Evolutionary conservation across 92 coral and sea anemone genomes (phyloP).

Genomic region (Porites lobata): DNA sequence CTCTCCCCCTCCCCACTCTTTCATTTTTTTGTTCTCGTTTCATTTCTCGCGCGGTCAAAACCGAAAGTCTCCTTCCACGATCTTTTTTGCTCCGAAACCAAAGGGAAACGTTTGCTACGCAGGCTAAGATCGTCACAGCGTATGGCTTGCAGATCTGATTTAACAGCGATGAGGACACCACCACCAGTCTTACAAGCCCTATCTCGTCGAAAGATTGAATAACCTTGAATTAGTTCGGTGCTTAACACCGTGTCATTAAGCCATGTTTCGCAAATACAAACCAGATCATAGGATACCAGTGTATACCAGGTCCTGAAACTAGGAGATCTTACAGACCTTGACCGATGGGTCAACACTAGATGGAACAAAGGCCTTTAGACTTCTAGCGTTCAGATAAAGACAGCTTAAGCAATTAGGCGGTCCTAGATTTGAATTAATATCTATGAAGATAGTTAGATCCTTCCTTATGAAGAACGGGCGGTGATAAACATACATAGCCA

Average conservation of each 20-base stretch:
- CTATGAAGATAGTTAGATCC: conserved; percentile 36
- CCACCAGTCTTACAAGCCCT: conserved; percentile 7
- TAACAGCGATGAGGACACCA: conserved; percentile 52
- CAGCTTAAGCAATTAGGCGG: conserved; percentile 34
- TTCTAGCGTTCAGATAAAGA: conserved; percentile 67
- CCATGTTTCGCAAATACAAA: conserved; percentile 70
- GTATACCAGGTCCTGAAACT: conserved; percentile 60
- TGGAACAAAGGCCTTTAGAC: conserved; percentile 69
- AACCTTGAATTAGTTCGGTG: conserved; percentile 46
- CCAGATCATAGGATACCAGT: conserved; percentile 45
- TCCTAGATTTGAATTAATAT: conserved; percentile 45
- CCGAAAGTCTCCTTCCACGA: too few relatives aligned
- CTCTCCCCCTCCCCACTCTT: too few relatives aligned
- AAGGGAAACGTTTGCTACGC: too few relatives aligned
- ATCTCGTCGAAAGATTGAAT: conserved; percentile 28
- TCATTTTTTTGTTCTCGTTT: too few relatives aligned
- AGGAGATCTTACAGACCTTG: conserved; percentile 62
- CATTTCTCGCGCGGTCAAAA: too few relatives aligned
- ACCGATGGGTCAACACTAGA: conserved; percentile 16
- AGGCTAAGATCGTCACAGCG: conserved; percentile 20
- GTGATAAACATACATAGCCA: conserved; percentile 50
- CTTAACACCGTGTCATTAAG: conserved; percentile 57
- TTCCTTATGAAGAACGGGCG: conserved; percentile 38
- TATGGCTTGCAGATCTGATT: conserved; percentile 41
- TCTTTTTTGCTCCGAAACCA: too few relatives aligned